Evolutionary conservation across 2,113 vertebrate genomes (phyloP).

Genomic region (Hyaena hyaena): DNA sequence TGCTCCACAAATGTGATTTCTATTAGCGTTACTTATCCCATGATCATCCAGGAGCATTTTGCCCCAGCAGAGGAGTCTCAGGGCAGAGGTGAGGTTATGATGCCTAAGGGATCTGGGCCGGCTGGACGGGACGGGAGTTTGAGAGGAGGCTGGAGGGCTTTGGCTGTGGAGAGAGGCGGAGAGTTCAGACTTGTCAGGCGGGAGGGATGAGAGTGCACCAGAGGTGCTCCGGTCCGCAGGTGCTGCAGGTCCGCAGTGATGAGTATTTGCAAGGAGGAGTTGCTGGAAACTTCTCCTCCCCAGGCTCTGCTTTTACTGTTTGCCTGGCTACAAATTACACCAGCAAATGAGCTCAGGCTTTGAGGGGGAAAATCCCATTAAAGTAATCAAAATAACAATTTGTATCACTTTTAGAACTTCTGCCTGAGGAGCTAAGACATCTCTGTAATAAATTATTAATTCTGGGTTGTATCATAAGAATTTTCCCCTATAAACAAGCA

Average conservation of each 20-base stretch:
- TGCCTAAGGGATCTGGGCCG: neutral
- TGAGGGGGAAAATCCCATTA: constrained; percentile 50
- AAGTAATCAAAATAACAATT: constrained; percentile 69
- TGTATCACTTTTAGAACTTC: constrained; percentile 63
- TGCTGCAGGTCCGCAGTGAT: neutral
- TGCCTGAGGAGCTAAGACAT: constrained; percentile 49
- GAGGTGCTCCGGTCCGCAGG: neutral
- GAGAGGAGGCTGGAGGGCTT: neutral
- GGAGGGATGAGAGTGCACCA: neutral
- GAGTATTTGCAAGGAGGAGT: neutral
- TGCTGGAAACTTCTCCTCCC: constrained; percentile 1
- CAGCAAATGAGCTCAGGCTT: constrained; percentile 47
- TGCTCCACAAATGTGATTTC: neutral
- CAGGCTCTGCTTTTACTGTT: neutral
- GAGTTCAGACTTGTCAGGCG: neutral
- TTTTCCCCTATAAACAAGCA: neutral
- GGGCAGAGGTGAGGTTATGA: neutral
- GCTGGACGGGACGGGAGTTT: neutral
- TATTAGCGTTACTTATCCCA: neutral
- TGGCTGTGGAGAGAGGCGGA: neutral
- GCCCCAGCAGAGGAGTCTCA: neutral
- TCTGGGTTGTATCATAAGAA: constrained; percentile 13
- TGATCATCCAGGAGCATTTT: neutral
- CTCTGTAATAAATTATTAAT: constrained; percentile 61
- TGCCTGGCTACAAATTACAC: constrained; percentile 42